phyloP scores from a whole-genome alignment of 2,797 vertebrate genomes.

The Trichosurus vulpecula region DNA sequence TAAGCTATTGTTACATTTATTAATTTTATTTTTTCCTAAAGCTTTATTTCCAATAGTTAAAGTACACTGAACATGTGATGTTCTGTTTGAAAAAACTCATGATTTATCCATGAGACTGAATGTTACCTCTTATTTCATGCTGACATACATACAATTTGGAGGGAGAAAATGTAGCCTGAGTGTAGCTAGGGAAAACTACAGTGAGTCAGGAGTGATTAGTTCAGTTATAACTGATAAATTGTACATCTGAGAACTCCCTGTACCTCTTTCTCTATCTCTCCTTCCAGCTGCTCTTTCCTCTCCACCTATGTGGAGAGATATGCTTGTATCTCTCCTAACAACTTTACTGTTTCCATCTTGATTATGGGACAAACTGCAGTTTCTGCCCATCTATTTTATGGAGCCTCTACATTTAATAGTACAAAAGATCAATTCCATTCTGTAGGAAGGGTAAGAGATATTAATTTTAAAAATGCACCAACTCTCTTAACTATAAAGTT shows the following conservation, averaged over 20 bases:
- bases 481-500: not conserved
- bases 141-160: not conserved
- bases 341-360: not conserved
- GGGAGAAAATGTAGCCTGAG: not conserved
- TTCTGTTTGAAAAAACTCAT: not conserved
- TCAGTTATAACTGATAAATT: conserved; percentile 9
- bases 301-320: not conserved
- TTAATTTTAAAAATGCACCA: conserved; percentile 22
- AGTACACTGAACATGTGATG: not conserved
- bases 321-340: not conserved
- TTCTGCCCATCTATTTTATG: not conserved
- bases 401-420: not conserved
- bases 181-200: too few species aligned
- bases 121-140: not conserved
- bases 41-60: not conserved
- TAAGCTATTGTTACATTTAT: not conserved
- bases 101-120: not conserved
- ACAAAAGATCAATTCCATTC: not conserved
- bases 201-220: not conserved
- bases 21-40: not conserved
- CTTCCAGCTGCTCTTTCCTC: not conserved
- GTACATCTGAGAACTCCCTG: not conserved
- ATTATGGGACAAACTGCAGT: not conserved
- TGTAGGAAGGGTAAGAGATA: conserved; percentile 8
- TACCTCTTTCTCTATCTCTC: not conserved